Evolutionary conservation across 2,888 invertebrate species (phyloP).

Genomic region (Volucella inflata): DNA sequence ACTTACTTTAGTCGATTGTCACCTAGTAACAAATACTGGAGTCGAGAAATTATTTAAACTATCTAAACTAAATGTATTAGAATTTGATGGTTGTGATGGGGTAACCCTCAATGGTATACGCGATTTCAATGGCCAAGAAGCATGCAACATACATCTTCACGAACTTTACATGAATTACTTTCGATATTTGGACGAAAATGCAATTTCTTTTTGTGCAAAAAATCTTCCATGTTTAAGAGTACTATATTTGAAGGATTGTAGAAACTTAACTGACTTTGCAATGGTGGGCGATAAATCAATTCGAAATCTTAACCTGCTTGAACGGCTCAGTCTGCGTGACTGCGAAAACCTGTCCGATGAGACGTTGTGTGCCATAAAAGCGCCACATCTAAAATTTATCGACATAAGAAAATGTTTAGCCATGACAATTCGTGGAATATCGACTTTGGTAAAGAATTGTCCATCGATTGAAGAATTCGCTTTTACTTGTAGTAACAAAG

Average conservation of each 20-base stretch:
- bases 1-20: slow-evolving; percentile 36
- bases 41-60: slow-evolving; percentile 35
- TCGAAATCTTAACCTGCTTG: slow-evolving; percentile 63
- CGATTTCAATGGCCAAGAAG: slow-evolving; percentile 74
- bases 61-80: slow-evolving; percentile 75
- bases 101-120: slow-evolving; percentile 77
- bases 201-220: slow-evolving; percentile 76
- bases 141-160: slow-evolving; percentile 76
- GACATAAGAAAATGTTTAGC: slow-evolving; percentile 76
- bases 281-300: slow-evolving; percentile 77
- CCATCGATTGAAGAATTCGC: slow-evolving; percentile 78
- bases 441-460: slow-evolving; percentile 77
- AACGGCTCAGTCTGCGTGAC: slow-evolving; percentile 78
- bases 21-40: slow-evolving; percentile 40
- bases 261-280: slow-evolving; percentile 77
- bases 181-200: slow-evolving; percentile 76
- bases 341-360: slow-evolving; percentile 78
- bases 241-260: slow-evolving; percentile 78
- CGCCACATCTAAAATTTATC: slow-evolving; percentile 47
- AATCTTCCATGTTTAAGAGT: slow-evolving; percentile 78
- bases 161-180: slow-evolving; percentile 78
- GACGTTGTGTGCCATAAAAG: slow-evolving; percentile 33
- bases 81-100: slow-evolving; percentile 78
- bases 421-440: slow-evolving; percentile 77
- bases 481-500: slow-evolving; percentile 78